Base-by-base conservation (phyloP, 1,140 invertebrate genomes). In the Hormaphis cornu region DNA sequence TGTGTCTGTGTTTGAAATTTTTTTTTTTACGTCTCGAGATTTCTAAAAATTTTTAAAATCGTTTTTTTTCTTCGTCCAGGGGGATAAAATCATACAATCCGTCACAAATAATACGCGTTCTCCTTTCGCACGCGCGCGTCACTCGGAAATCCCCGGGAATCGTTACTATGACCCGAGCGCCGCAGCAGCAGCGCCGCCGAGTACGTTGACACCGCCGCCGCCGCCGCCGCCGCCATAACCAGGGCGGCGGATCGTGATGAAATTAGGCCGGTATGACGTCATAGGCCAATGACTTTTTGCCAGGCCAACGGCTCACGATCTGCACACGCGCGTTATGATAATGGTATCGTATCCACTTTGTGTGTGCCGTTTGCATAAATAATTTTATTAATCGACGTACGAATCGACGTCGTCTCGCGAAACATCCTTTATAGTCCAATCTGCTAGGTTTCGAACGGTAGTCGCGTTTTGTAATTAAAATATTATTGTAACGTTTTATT, bases 241-340 rank as follows among this genome's bases (percentile, higher is more conserved):
- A 22, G 61, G 61, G 61, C 61, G 61, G 18, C 20, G 42, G 28
- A 26, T 50, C 44, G 61, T 66, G 61, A 48, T 66, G 61, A 66
- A 66, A 66, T 50, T 66, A 66, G 61, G 61, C 61, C 61, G 44
- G 16, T 33, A n/a, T 66, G 61, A 66, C 61, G 61, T 66, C 61
- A 66, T 66, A 46, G 61, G 61, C 61, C 61, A 66, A 66, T 66
- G 61, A 66, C 61, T 66, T 66, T 66, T 40, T 3, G 54, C 54
- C 54, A 14, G 54, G 54, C 54, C 54, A 40, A 58, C 33, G 54
- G 54, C 54, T 35, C 22, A 58, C 33, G 40, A 58, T 37, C 54
- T 35, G 54, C 53, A 37, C 20, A 24, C 54, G 24, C 54, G 16
- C 42, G 24, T 54, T 54, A 35, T 33, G 12, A 33, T 20, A n/a